Percentiles rank a stretch among this genome's conserved stretches.
Conservation (phyloP, 2,797 vertebrate genomes). For the Microchirus variegatus region DNA sequence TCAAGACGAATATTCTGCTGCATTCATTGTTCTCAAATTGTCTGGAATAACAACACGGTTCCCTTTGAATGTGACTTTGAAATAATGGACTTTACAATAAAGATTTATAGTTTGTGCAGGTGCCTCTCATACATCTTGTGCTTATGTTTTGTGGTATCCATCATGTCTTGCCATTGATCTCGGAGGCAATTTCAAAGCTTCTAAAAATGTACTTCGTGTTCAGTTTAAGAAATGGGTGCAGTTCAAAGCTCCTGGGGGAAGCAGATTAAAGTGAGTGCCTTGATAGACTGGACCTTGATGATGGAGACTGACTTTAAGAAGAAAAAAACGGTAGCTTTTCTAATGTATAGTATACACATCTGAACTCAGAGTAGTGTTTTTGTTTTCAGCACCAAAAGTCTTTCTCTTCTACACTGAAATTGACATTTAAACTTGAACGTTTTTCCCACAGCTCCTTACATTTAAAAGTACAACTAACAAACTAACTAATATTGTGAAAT, state of each 20-base stretch:
- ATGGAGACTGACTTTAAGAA: neutral
- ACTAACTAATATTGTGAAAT: too few species aligned
- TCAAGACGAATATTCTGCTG: neutral
- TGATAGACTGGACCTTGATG: neutral
- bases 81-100: neutral
- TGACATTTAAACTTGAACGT: too few species aligned
- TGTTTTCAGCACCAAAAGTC: too few species aligned
- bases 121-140: neutral
- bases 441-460: too few species aligned
- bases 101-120: conserved; percentile 2
- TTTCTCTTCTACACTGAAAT: too few species aligned
- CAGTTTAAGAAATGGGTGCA: neutral
- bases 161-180: conserved; percentile 14
- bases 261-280: neutral
- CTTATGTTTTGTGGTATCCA: conserved; percentile 5
- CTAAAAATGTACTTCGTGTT: neutral
- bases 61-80: conserved; percentile 4
- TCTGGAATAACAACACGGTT: conserved; percentile 7
- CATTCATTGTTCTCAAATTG: neutral
- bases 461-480: too few species aligned
- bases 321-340: too few species aligned
- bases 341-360: too few species aligned
- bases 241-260: neutral
- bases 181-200: neutral
- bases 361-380: too few species aligned